Evolutionary conservation across 2,797 vertebrate species (phyloP).

Genomic region (Tolypeutes matacus): DNA sequence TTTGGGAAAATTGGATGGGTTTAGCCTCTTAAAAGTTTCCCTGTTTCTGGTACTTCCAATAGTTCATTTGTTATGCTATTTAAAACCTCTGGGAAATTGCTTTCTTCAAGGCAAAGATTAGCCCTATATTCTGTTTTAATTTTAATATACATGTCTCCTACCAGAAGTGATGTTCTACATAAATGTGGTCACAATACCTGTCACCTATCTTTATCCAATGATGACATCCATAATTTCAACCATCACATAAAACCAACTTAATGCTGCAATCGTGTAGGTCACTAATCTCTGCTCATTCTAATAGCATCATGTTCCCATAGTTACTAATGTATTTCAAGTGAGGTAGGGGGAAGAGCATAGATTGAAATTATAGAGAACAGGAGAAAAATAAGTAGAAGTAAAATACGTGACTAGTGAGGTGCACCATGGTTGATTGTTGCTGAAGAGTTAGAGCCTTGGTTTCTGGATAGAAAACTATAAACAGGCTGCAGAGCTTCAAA

Average conservation of each 20-base stretch:
- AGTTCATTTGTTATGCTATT: not conserved
- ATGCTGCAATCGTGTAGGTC: not conserved
- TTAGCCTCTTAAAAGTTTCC: constrained; percentile 42
- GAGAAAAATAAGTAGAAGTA: constrained; percentile 42
- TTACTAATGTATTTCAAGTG: constrained; percentile 66
- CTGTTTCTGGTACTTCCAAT: not conserved
- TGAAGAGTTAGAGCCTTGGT: not conserved
- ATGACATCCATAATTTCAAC: not conserved
- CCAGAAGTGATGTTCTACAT: not conserved
- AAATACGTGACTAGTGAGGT: not conserved
- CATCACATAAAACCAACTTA: not conserved
- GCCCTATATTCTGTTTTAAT: constrained; percentile 5
- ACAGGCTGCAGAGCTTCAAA: not conserved
- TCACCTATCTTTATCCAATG: not conserved
- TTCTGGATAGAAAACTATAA: not conserved
- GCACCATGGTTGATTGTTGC: not conserved
- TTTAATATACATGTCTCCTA: not conserved
- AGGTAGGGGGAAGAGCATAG: not conserved
- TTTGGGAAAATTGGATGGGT: constrained; percentile 31
- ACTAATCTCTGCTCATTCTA: constrained; percentile 24
- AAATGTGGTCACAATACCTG: not conserved
- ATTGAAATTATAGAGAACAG: constrained; percentile 42
- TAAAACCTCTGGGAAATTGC: constrained; percentile 12
- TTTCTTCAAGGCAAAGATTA: not conserved
- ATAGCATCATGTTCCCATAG: constrained; percentile 61